Base-by-base conservation (phyloP, 2,888 invertebrate species). In the Drosophila anceps region DNA sequence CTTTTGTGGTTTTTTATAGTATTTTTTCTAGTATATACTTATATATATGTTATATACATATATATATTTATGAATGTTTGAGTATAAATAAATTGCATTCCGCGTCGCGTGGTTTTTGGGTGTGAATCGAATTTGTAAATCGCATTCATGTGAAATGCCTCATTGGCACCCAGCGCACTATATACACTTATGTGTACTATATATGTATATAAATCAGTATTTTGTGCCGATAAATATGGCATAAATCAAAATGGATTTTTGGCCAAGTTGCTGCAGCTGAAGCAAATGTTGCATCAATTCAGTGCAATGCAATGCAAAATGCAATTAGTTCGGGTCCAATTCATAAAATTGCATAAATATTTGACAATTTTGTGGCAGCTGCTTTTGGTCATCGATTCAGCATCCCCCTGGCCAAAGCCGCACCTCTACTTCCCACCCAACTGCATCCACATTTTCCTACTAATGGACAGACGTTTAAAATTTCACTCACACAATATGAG, bases 281-380 rank as follows among this genome's bases (percentile, higher is more conserved):
- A 63, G 63, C 58, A 76, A 76, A 69, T 69, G 59, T 85, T 85
- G 79, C 87, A 87, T 44, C 64, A 76, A 82, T 68, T 63, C 43
- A 44, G 13, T 44, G 33, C 60, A 31, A 13, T 44, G 33, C 60
- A 31, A 31, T 66, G 67, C 57, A 69, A 81, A 81, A 83, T 82
- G 90, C 91, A 89, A 89, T 89, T 91, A 90, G 91, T 89, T 88
- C 84, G 77, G 89, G 79, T 90, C 90, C 77, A 88, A 84, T 90
- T 87, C 84, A 74, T 61, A 69, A 73, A 84, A 71, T 76, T 83
- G 72, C 71, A 61, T 43, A 58, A 63, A 84, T 70, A 44, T 61
- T 69, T 69, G 81, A 82, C 70, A 81, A 71, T 73, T 79, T 75
- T 57, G 63, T 43, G 66, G 76, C 90, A 86, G 88, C 88, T 88